phyloP scores from a whole-genome alignment of 2,797 vertebrate species.

The Furcifer pardalis region DNA sequence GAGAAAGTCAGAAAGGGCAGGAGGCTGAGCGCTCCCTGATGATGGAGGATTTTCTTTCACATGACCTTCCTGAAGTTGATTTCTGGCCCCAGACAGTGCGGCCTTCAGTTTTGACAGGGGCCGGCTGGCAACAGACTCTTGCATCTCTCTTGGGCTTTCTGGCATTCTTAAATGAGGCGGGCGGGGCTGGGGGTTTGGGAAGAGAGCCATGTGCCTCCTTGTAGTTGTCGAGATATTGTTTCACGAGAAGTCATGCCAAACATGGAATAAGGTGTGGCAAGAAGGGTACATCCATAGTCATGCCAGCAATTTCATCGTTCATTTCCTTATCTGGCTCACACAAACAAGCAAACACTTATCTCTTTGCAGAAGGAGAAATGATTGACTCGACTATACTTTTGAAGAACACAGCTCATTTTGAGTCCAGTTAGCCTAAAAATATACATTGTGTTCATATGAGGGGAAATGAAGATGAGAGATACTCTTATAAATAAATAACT shows the following conservation, averaged over 20 bases:
- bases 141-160: constrained; percentile 88
- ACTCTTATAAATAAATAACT: not conserved
- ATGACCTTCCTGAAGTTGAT: constrained; percentile 85
- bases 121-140: constrained; percentile 82
- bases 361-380: fast-evolving
- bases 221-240: constrained; percentile 57
- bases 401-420: fast-evolving
- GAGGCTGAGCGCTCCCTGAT: constrained; percentile 78
- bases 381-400: fast-evolving
- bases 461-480: not conserved
- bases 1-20: constrained; percentile 73
- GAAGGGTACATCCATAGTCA: constrained; percentile 1
- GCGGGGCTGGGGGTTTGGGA: constrained; percentile 11
- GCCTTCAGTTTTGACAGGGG: constrained; percentile 78
- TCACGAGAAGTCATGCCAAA: constrained; percentile 37
- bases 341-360: constrained; percentile 4
- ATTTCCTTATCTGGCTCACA: not conserved
- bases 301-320: constrained; percentile 27
- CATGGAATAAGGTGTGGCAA: constrained; percentile 18
- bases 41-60: constrained; percentile 84
- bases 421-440: not conserved
- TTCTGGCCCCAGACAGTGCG: constrained; percentile 82
- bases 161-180: constrained; percentile 81
- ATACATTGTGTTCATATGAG: not conserved
- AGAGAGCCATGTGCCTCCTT: constrained; percentile 50